Percentiles rank a stretch among this genome's conserved stretches.
phyloP scores from a whole-genome alignment of 30 jellyfish, hydroid and myxozoan species.

The Hydractinia echinata region DNA sequence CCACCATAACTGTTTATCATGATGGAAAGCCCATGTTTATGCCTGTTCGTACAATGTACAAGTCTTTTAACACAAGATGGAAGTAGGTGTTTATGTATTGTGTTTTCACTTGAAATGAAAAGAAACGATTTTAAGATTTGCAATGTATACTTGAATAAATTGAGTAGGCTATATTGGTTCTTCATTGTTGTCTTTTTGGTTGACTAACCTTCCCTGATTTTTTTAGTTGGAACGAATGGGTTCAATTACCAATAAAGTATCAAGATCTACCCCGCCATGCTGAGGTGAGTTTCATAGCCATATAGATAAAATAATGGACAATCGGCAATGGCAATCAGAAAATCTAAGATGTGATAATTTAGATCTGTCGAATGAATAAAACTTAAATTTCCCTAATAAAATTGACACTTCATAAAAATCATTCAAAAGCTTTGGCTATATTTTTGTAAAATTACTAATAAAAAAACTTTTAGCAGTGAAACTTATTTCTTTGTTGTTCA shows the following conservation, averaged over 20 bases:
- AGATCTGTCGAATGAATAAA: too few relatives aligned
- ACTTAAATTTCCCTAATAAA: too few relatives aligned
- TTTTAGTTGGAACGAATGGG: conserved; percentile 97
- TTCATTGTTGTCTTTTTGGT: not conserved
- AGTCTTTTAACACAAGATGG: conserved; percentile 92
- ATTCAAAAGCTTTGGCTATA: too few relatives aligned
- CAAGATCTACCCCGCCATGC: conserved; percentile 97
- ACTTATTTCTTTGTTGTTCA: too few relatives aligned
- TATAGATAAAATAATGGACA: too few relatives aligned
- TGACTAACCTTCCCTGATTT: not conserved
- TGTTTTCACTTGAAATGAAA: not conserved
- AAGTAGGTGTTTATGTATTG: conserved; percentile 63
- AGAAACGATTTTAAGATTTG: not conserved
- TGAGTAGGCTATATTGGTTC: not conserved
- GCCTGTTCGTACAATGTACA: conserved; percentile 75
- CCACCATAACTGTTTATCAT: conserved; percentile 64
- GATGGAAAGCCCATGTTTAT: conserved; percentile 73
- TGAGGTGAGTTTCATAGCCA: conserved; percentile 29
- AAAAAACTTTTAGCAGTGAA: too few relatives aligned
- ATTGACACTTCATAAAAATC: not conserved
- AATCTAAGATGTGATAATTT: too few relatives aligned
- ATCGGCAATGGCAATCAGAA: too few relatives aligned
- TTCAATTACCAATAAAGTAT: conserved; percentile 73
- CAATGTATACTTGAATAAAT: not conserved
- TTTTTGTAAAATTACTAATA: too few relatives aligned